Evolutionary conservation across 1,140 invertebrate species (phyloP).

Genomic region (Dufourea novaeangliae): DNA sequence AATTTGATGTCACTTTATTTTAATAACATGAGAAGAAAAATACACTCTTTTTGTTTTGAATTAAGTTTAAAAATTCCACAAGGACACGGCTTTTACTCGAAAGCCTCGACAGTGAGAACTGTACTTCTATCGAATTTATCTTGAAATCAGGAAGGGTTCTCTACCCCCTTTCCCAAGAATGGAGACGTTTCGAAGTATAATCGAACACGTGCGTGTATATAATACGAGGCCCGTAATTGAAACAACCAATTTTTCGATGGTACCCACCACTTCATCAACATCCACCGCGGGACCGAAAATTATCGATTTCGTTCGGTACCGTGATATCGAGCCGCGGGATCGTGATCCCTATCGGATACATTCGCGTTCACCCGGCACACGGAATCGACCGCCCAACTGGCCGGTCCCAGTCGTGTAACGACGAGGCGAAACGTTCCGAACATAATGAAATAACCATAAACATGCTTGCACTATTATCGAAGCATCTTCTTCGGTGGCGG

Average conservation of each 20-base stretch:
- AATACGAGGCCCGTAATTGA: slow-evolving; percentile 59
- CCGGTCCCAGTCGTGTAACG: slow-evolving; percentile 49
- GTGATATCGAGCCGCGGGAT: slow-evolving; percentile 60
- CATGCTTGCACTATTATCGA: slow-evolving; percentile 67
- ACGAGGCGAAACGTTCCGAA: slow-evolving; percentile 49
- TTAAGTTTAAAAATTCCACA: too few relatives aligned
- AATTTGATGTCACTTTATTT: too few relatives aligned
- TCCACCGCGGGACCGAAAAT: slow-evolving; percentile 65
- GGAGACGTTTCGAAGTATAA: too few relatives aligned
- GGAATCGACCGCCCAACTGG: slow-evolving; percentile 71
- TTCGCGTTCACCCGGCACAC: slow-evolving; percentile 25
- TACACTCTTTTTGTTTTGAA: too few relatives aligned
- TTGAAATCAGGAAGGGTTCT: background rate
- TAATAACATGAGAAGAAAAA: too few relatives aligned
- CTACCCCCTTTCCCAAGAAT: too few relatives aligned
- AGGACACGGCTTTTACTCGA: too few relatives aligned
- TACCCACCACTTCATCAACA: slow-evolving; percentile 67
- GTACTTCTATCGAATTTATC: too few relatives aligned
- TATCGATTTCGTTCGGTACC: slow-evolving; percentile 74
- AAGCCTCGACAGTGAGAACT: too few relatives aligned
- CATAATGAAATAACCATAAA: slow-evolving; percentile 69
- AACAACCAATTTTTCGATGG: slow-evolving; percentile 52
- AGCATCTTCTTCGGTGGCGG: slow-evolving; percentile 51
- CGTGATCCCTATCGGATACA: slow-evolving; percentile 64
- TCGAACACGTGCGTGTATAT: too few relatives aligned